Percentiles rank a stretch among this genome's conserved stretches.
These are phyloP conservation scores for Mus spicilegus DNA, from an alignment of 2,113 vertebrate species.

Conservation along the genomic window DNA sequence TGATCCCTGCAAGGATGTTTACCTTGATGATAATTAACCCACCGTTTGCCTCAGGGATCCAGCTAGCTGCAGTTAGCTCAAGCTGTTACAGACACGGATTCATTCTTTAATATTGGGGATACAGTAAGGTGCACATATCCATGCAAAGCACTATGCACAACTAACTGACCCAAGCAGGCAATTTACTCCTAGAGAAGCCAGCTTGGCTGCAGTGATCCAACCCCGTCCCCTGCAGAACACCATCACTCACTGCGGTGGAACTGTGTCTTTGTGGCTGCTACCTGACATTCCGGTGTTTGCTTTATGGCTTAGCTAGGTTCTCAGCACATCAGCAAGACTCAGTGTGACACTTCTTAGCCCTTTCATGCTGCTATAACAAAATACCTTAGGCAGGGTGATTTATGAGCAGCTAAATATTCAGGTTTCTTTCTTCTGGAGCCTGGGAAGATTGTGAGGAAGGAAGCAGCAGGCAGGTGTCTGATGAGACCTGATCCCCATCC, in stretches of 20 bases:
- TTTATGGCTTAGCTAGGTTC: not conserved
- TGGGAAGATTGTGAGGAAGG: not conserved
- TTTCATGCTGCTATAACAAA: not conserved
- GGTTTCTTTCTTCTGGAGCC: not conserved
- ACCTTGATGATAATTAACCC: conserved; percentile 64
- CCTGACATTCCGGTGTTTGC: not conserved
- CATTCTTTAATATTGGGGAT: not conserved
- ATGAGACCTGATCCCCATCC: not conserved
- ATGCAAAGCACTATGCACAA: not conserved
- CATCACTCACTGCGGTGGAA: not conserved
- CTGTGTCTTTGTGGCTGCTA: not conserved
- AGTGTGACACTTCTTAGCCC: not conserved
- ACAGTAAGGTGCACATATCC: not conserved
- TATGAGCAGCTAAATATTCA: not conserved
- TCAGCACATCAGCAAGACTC: not conserved
- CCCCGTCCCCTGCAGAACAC: not conserved
- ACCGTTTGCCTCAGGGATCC: not conserved
- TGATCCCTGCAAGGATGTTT: conserved; percentile 36
- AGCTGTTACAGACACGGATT: not conserved
- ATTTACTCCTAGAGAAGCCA: not conserved
- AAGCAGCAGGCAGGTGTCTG: not conserved
- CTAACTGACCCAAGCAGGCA: not conserved
- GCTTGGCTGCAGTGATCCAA: not conserved
- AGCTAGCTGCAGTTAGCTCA: not conserved
- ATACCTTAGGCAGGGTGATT: not conserved